A percentile compares a stretch with the other conserved stretches of the same genome.
These are phyloP conservation scores for Apeltes quadracus DNA, from an alignment of 2,113 vertebrate genomes.

Conservation along the genomic window DNA sequence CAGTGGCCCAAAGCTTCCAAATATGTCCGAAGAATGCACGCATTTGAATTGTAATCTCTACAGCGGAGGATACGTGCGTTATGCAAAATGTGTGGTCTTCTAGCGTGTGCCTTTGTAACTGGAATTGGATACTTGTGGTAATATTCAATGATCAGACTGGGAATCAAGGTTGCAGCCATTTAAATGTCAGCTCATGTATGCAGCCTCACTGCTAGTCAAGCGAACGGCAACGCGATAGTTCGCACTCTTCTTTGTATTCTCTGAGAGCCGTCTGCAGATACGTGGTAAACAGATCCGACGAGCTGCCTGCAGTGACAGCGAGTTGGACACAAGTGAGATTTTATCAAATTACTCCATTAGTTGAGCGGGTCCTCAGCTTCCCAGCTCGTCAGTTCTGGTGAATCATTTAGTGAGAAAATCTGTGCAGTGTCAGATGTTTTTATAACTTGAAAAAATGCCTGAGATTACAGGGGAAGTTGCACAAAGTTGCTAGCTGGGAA, in stretches of 20 bases:
- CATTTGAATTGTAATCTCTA: background rate
- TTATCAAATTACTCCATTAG: conserved; percentile 31
- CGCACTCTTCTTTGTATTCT: conserved; percentile 6
- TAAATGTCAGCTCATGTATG: conserved; percentile 61
- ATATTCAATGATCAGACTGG: conserved; percentile 10
- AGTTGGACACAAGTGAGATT: conserved; percentile 14
- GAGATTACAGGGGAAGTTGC: background rate
- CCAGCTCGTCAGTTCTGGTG: background rate
- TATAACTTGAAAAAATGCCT: conserved; percentile 11
- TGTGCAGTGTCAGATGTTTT: conserved; percentile 7
- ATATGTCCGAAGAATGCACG: background rate
- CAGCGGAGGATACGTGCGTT: background rate
- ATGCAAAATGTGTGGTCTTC: conserved; percentile 10
- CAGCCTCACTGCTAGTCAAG: conserved; percentile 33
- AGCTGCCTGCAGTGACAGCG: conserved; percentile 7
- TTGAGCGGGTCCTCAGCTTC: conserved; percentile 6
- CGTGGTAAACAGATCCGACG: conserved; percentile 40
- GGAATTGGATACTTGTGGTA: conserved; percentile 45
- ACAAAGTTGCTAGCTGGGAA: background rate
- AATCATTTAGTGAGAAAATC: background rate
- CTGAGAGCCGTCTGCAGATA: conserved; percentile 20
- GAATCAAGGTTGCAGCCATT: conserved; percentile 47
- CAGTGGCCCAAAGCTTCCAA: conserved; percentile 34
- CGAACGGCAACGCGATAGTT: conserved; percentile 54
- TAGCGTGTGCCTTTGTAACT: conserved; percentile 20